Base-by-base conservation (phyloP, 2,113 vertebrate species). In the Sceloporus undulatus region DNA sequence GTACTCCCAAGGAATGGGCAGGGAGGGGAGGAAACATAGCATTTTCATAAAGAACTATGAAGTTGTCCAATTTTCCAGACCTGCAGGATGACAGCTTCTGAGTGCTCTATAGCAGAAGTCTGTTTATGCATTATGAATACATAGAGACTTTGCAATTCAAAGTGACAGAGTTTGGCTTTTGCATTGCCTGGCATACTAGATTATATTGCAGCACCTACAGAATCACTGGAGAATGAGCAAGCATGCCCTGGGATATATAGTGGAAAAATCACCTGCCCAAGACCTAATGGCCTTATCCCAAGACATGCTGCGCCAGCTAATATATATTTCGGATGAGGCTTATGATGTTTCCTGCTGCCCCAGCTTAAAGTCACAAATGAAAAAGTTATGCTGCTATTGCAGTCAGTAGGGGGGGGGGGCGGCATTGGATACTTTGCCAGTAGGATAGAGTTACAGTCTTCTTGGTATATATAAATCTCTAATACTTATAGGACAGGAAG, bases 31-130 rank as follows among this genome's bases (percentile, higher is more conserved):
- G 90, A 91, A 93, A 94, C 90, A 95, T 92, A 95, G 93, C 92
- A 95, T 97, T 97, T 97, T 97, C 96, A 97, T 96, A 97, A 96
- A 96, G 94, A 94, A 85, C 93, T 95, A 91, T 88, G 93, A 96
- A 96, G 96, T 95, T 97, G 94, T 96, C 96, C 96, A 97, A 96
- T 97, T 96, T 97, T 95, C 93, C 94, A 38, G 92, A 97, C 94
- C 95, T 74, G 85, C 92, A 85, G 94, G 94, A 97, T 68, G 76
- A 94, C 90, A 85, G 90, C 95, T 94, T 73, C 84, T 91, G 91
- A 79, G 66, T 87, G 90, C 92, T 92, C 80, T 94, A 84, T 94
- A 84, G 2, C 66, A 4, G 68, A 89, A 92, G 89, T 88, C 93
- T 89, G 90, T 94, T 95, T 93, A 96, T 97, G 91, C 95, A 96